Percentiles rank a stretch among this genome's conserved stretches.
These are phyloP conservation scores for fruit fly (Drosophila melanogaster) DNA, from an alignment of 1,140 invertebrate species.

Conservation along the genomic window DNA sequence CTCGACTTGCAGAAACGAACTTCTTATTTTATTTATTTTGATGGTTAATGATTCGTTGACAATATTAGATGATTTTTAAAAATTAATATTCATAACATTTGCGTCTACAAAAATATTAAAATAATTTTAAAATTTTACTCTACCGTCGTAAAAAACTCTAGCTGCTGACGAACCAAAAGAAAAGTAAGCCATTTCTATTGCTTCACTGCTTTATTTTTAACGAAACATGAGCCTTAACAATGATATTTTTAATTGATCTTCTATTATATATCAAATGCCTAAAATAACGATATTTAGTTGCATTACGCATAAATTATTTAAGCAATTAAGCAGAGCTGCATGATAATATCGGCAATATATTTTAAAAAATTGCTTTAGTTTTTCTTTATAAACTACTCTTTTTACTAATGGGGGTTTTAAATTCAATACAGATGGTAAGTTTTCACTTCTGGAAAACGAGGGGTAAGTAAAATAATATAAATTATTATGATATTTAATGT, in stretches of 20 bases:
- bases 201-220: slow-evolving; percentile 1
- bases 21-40: too few species aligned
- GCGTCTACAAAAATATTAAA: not conserved
- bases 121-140: not conserved
- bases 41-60: too few species aligned
- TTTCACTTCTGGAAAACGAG: slow-evolving; percentile 47
- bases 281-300: not conserved
- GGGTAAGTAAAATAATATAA: slow-evolving; percentile 49
- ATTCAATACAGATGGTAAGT: slow-evolving; percentile 53
- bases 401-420: slow-evolving; percentile 10
- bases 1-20: not conserved
- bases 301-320: not conserved
- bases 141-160: slow-evolving; percentile 75
- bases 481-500: not conserved
- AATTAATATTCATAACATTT: not conserved
- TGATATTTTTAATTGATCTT: not conserved
- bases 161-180: slow-evolving; percentile 93
- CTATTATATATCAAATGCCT: not conserved
- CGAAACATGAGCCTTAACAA: not conserved
- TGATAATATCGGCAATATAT: slow-evolving; percentile 8
- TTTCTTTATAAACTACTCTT: slow-evolving; percentile 13
- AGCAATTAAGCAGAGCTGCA: slow-evolving; percentile 2
- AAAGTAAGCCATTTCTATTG: slow-evolving; percentile 88
- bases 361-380: slow-evolving; percentile 17
- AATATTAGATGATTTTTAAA: too few species aligned